phyloP scores from a whole-genome alignment of 2,888 invertebrate genomes.

The Trissolcus japonicus region DNA sequence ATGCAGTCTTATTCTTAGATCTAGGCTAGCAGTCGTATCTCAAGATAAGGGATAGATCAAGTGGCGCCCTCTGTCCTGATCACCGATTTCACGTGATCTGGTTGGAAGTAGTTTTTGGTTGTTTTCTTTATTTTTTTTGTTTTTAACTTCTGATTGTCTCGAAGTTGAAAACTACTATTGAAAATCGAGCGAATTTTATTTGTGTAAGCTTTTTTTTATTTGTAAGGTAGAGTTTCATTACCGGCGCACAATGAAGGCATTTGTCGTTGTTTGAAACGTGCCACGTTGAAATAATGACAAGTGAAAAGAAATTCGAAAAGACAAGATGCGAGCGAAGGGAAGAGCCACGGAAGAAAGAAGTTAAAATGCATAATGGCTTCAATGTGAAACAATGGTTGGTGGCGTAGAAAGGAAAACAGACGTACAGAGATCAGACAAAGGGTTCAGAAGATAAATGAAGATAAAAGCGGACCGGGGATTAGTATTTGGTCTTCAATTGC shows the following conservation, averaged over 20 bases:
- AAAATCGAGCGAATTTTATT: background rate
- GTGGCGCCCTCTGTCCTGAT: too few relatives aligned
- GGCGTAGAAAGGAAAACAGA: slow-evolving; percentile 43
- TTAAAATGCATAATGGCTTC: slow-evolving; percentile 35
- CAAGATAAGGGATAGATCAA: too few relatives aligned
- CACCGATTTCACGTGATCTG: too few relatives aligned
- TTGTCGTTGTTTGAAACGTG: slow-evolving; percentile 31
- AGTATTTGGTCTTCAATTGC: slow-evolving; percentile 38
- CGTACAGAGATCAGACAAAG: slow-evolving; percentile 47
- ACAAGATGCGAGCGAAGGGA: slow-evolving; percentile 14
- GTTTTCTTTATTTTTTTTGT: too few relatives aligned
- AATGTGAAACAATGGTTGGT: slow-evolving; percentile 37
- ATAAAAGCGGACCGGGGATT: slow-evolving; percentile 31
- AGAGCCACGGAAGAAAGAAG: slow-evolving; percentile 22
- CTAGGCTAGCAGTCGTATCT: too few relatives aligned
- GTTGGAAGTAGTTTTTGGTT: too few relatives aligned
- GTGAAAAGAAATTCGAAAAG: slow-evolving; percentile 32
- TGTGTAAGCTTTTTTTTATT: slow-evolving; percentile 1
- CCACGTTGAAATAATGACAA: slow-evolving; percentile 43
- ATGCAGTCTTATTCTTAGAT: background rate
- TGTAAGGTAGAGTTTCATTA: slow-evolving; percentile 26
- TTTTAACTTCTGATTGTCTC: background rate
- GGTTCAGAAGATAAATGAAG: slow-evolving; percentile 30
- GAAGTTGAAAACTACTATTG: background rate
- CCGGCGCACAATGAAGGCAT: slow-evolving; percentile 31